Base-by-base conservation (phyloP, 2,797 vertebrate species). In the Leuciscus waleckii region DNA sequence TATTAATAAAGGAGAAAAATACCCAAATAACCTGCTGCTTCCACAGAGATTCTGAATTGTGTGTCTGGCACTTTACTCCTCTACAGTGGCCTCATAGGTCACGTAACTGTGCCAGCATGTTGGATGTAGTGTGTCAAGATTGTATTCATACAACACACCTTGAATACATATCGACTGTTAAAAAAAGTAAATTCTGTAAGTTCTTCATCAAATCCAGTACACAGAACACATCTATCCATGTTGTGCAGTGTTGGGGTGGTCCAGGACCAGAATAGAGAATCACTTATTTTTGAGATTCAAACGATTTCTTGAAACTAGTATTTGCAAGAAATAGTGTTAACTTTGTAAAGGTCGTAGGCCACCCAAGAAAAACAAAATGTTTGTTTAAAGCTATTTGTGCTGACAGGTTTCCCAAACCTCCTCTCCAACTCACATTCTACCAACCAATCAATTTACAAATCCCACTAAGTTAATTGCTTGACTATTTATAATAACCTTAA, bases 171-270 rank as follows among this genome's bases (percentile, higher is more conserved):
- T 69, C 9, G 35, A 39, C 35, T 69, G 65, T 39, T 37, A 39
- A 21, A 37, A 35, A 69, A 8, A 56, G 32, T 76, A 16, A 11
- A 4, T 54, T 75, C 32, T 56, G 3, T n/a, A 39, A n/a, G 37
- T 78, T 61, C 54, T 39, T 77, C 13, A n/a, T 77, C 13, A 16
- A 77, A 58, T 58, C 13, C 23, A 56, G 23, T 29, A 49, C 37
- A 37, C 37, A 37, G 37, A 16, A 49, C 4, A 2, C 26, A 16
- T 76, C 11, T 32, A 49, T 35, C 78, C n/a, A 68, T 23, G 49
- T 80, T 80, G 63, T 80, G 29, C 29, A 68, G 43, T 80, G 61
- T 29, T 80, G 63, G 79, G 63, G 65, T 68, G 5, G 29, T 80
- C 26, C 37, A 46, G 29, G 63, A 9, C 11, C 19, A 49, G 63